phyloP scores from a whole-genome alignment of 2,113 vertebrate species.

The Crocuta crocuta region DNA sequence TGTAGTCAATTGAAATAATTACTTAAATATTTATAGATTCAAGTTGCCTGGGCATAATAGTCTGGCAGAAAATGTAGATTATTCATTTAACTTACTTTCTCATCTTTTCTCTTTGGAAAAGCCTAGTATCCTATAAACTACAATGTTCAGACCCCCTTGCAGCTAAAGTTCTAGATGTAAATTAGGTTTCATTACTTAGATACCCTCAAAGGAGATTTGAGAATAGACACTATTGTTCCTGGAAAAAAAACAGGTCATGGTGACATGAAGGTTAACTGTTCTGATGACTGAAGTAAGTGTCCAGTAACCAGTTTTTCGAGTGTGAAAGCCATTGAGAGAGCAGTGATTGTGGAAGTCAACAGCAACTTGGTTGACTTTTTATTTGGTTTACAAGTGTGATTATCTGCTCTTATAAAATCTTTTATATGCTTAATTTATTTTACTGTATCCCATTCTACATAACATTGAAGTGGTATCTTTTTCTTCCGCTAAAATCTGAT shows the following conservation, averaged over 20 bases:
- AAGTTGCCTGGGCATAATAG: background rate
- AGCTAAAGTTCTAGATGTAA: background rate
- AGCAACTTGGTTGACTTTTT: background rate
- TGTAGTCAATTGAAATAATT: background rate
- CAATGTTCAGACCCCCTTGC: background rate
- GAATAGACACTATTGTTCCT: background rate
- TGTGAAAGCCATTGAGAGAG: background rate
- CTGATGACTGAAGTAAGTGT: background rate
- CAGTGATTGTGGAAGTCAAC: background rate
- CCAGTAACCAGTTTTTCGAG: background rate
- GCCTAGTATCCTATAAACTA: background rate
- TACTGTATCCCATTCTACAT: background rate
- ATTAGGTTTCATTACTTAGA: background rate
- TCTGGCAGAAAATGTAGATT: background rate
- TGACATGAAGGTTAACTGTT: background rate
- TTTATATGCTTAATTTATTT: background rate
- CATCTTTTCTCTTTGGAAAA: background rate
- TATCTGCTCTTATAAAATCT: background rate
- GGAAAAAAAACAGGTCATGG: background rate
- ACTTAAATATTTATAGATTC: background rate
- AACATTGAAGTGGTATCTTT: background rate
- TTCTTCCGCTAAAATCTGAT: background rate
- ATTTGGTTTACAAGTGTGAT: background rate
- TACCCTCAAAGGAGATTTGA: background rate
- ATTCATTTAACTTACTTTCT: background rate